Evolutionary conservation across 1,140 invertebrate species (phyloP).

Genomic region (Tribolium castaneum): DNA sequence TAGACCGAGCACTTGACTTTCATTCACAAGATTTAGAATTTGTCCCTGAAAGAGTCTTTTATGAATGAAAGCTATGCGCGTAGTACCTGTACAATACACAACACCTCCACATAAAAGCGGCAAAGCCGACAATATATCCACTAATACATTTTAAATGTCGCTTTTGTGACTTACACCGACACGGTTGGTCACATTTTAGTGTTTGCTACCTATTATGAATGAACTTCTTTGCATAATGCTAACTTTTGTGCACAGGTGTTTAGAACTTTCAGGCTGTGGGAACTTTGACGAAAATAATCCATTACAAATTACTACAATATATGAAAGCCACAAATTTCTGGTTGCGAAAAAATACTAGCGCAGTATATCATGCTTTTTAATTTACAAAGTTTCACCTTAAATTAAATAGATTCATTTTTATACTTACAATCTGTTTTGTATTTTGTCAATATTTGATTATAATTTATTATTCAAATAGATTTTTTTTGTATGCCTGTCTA

Average conservation of each 20-base stretch:
- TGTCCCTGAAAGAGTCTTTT: not conserved
- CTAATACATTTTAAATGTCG: conserved; percentile 41
- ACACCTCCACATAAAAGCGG: conserved; percentile 11
- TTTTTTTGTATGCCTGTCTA: no score
- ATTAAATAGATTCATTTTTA: no score
- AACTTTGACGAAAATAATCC: conserved; percentile 5
- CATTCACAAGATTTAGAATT: not conserved
- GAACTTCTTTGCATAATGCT: conserved; percentile 41
- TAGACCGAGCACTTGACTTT: conserved; percentile 14
- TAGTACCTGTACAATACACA: conserved; percentile 30
- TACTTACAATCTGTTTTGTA: no score
- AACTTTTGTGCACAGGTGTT: conserved; percentile 43
- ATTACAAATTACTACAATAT: not conserved
- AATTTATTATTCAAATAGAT: no score
- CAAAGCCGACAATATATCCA: conserved; percentile 31
- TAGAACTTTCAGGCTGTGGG: conserved; percentile 10
- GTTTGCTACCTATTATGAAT: conserved; percentile 16
- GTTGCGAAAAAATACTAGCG: no score
- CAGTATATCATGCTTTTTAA: no score
- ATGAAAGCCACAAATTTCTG: no score
- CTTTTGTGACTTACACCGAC: conserved; percentile 36
- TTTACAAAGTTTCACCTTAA: no score
- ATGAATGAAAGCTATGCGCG: conserved; percentile 6
- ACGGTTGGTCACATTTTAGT: conserved; percentile 6
- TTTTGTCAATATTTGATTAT: no score